These are phyloP conservation scores for Thera britannica DNA, from an alignment of 2,888 invertebrate species.

Conservation along the genomic window DNA sequence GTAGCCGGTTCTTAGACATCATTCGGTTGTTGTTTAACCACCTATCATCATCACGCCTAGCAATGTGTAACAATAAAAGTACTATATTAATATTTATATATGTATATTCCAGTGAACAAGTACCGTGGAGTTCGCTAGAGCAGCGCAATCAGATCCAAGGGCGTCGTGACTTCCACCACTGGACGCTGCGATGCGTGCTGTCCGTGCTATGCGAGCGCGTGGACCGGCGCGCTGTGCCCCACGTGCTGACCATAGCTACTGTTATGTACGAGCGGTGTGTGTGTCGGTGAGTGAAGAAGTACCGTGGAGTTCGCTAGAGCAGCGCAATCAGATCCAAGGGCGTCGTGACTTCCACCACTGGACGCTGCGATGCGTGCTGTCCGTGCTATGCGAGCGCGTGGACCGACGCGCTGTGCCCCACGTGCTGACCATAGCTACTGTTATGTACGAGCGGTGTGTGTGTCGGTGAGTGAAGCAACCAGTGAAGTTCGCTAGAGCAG, in stretches of 20 bases:
- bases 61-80: no score
- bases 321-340: no score
- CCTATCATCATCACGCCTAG: no score
- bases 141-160: conserved; percentile 79
- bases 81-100: no score
- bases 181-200: conserved; percentile 72
- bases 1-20: no score
- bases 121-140: conserved; percentile 81
- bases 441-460: conserved; percentile 64
- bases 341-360: no score
- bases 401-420: conserved; percentile 46
- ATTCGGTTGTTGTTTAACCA: no score
- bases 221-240: conserved; percentile 47
- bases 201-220: conserved; percentile 58
- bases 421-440: conserved; percentile 53
- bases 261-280: conserved; percentile 64
- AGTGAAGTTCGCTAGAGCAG: no score
- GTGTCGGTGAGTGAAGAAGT: conserved; percentile 65
- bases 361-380: no score
- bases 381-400: no score
- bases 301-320: conserved; percentile 63
- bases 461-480: conserved; percentile 52
- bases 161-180: conserved; percentile 84
- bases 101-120: conserved; percentile 67
- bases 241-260: conserved; percentile 54